These are phyloP conservation scores for Achroia grisella DNA, from an alignment of 1,140 invertebrate genomes.

Conservation along the genomic window DNA sequence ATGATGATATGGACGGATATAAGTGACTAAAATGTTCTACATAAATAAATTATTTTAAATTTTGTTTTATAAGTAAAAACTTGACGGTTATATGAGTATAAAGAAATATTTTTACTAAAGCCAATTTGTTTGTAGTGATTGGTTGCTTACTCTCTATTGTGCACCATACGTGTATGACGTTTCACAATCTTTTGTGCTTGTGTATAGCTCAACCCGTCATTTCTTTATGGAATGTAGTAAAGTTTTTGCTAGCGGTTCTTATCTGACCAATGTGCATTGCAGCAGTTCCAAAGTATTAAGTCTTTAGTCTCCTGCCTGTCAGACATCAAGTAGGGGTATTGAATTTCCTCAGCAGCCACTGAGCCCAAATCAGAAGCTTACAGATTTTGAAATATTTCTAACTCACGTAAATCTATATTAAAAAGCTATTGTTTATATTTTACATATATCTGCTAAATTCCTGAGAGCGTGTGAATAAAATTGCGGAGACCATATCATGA, in stretches of 20 bases:
- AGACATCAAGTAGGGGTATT: slow-evolving; percentile 45
- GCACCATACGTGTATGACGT: slow-evolving; percentile 33
- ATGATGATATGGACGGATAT: too few species aligned
- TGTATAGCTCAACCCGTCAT: slow-evolving; percentile 28
- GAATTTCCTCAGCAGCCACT: slow-evolving; percentile 33
- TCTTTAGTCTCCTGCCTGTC: slow-evolving; percentile 36
- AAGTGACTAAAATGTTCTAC: too few species aligned
- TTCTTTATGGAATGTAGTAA: slow-evolving; percentile 28
- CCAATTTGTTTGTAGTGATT: too few species aligned
- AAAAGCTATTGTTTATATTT: too few species aligned
- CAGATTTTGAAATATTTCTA: slow-evolving; percentile 19
- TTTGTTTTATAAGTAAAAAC: too few species aligned
- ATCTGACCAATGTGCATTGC: slow-evolving; percentile 24
- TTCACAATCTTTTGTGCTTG: slow-evolving; percentile 51
- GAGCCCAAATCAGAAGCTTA: slow-evolving; percentile 37
- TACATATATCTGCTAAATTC: too few species aligned
- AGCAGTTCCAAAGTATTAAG: slow-evolving; percentile 28
- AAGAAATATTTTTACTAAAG: too few species aligned
- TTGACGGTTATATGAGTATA: too few species aligned
- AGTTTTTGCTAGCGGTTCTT: slow-evolving; percentile 31
- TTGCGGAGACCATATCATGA: slow-evolving; percentile 12
- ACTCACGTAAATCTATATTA: too few species aligned
- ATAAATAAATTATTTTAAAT: too few species aligned
- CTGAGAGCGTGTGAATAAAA: slow-evolving; percentile 35
- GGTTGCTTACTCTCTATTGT: slow-evolving; percentile 60